Conservation (phyloP, 2,113 vertebrate species). For the Arizona elegans region DNA sequence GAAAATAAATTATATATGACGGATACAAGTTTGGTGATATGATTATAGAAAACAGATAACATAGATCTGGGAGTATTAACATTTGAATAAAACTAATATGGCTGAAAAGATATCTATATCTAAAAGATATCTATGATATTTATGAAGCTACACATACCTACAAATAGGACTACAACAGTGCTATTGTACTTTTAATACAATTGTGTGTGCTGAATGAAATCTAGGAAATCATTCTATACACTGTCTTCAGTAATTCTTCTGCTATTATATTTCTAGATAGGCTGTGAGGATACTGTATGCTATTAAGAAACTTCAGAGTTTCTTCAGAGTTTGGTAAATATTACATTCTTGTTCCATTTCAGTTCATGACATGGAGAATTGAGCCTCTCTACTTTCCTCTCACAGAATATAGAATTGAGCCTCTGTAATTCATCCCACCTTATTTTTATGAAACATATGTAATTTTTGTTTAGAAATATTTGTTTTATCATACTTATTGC, state of each 20-base stretch:
- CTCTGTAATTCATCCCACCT: background rate
- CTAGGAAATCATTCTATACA: conserved; percentile 36
- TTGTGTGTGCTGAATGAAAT: conserved; percentile 18
- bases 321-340: background rate
- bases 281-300: conserved; percentile 19
- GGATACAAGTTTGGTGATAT: conserved; percentile 19
- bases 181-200: conserved; percentile 42
- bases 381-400: background rate
- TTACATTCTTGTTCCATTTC: background rate
- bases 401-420: conserved; percentile 25
- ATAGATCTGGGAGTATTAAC: conserved; percentile 8
- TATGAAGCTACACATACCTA: conserved; percentile 11
- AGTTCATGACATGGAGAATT: conserved; percentile 2
- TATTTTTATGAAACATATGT: background rate
- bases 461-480: conserved; percentile 24
- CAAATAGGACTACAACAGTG: conserved; percentile 18
- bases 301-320: conserved; percentile 7
- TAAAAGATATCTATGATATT: background rate
- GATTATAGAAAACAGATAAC: conserved; percentile 31
- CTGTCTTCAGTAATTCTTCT: conserved; percentile 33
- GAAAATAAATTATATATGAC: conserved; percentile 16
- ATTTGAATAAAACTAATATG: conserved; percentile 34
- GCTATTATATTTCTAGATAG: background rate
- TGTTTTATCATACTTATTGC: conserved; percentile 27
- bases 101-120: conserved; percentile 6